Conservation (phyloP, 2,113 vertebrate genomes). For the Periophthalmodon schlosseri region DNA sequence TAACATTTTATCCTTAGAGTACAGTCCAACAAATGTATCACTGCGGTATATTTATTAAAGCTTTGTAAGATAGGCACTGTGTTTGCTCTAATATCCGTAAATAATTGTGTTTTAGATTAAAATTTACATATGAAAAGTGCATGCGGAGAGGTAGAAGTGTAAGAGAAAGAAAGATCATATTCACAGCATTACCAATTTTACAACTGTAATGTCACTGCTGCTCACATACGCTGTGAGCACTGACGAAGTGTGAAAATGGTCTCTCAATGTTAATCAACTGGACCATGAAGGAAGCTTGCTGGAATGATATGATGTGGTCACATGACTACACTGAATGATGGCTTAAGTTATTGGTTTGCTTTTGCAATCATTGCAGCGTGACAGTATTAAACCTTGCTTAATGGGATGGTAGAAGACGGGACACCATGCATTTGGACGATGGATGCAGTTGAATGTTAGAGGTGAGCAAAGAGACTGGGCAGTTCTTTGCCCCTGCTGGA, state of each 20-base stretch:
- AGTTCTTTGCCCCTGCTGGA: conserved; percentile 36
- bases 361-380: conserved; percentile 76
- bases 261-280: conserved; percentile 56
- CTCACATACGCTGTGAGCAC: conserved; percentile 23
- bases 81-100: not conserved
- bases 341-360: conserved; percentile 59
- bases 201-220: conserved; percentile 9
- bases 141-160: not conserved
- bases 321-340: conserved; percentile 30
- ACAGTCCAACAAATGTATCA: not conserved
- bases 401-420: conserved; percentile 31
- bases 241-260: conserved; percentile 46
- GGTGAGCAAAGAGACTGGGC: conserved; percentile 37
- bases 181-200: conserved; percentile 3
- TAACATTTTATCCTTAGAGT: conserved; percentile 48
- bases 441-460: conserved; percentile 31
- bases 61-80: not conserved
- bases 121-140: not conserved
- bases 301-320: conserved; percentile 50
- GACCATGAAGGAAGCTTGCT: conserved; percentile 45
- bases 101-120: not conserved
- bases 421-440: conserved; percentile 65
- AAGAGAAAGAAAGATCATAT: conserved; percentile 17
- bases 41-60: not conserved
- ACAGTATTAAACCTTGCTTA: conserved; percentile 62